Evolutionary conservation across 2,797 vertebrate genomes (phyloP).

Genomic region (Steatocranus sp.): DNA sequence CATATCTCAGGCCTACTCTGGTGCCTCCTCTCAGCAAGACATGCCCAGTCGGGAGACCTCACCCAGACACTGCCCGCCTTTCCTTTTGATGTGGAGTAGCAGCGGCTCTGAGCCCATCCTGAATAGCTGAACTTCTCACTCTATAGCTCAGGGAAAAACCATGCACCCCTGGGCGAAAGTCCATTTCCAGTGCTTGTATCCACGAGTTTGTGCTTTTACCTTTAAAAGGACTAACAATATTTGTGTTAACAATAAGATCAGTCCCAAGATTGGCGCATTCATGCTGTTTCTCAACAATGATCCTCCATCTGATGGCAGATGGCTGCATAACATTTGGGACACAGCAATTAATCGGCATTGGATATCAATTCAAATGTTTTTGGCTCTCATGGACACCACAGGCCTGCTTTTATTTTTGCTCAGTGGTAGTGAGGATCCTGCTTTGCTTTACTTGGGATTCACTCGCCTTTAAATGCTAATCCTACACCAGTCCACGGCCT

Average conservation of each 20-base stretch:
- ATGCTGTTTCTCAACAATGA: background rate
- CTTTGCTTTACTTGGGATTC: background rate
- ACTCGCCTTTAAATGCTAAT: slow-evolving; percentile 30
- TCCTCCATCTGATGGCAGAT: background rate
- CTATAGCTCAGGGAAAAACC: background rate
- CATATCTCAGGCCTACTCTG: background rate
- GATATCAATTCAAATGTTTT: background rate
- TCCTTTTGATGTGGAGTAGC: background rate
- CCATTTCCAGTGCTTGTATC: accelerated
- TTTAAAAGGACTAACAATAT: background rate
- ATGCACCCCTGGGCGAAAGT: background rate
- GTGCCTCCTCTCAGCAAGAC: background rate
- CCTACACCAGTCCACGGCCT: slow-evolving; percentile 40
- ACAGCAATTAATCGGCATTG: background rate
- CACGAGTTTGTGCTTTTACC: accelerated
- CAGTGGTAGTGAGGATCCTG: background rate
- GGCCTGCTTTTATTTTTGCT: background rate
- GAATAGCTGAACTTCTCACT: background rate
- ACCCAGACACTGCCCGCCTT: background rate
- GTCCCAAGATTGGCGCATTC: background rate
- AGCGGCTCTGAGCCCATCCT: background rate
- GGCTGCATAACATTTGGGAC: background rate
- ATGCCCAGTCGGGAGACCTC: accelerated
- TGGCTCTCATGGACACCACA: background rate
- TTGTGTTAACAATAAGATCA: background rate